Evolutionary conservation across 64 coral and sea anemone species (phyloP), one percentile per base, ranked within the genome.

Genomic region (Astreopora myriophthalma): DNA sequence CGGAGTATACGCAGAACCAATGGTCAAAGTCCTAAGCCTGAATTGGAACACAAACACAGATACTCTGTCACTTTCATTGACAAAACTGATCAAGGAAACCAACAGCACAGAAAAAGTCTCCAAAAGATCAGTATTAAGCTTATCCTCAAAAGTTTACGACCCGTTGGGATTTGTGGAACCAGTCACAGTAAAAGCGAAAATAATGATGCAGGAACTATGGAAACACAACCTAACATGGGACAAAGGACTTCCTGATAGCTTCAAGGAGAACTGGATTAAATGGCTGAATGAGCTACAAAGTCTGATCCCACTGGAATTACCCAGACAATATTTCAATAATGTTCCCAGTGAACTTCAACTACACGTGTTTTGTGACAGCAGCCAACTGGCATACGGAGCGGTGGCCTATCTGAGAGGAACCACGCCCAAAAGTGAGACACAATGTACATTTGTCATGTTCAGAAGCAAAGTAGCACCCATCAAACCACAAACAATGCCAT

Each of bases 311-410:
- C 49, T 76, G 14, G 71, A 76, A 84, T 78, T 93, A 76, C 52
- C 80, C 29, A 91, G 77, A 84, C 89, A 70, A 19, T 83, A 82
- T 64, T 42, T 83, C 37, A 57, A 57, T 12, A 46, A 55, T 9
- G 27, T 33, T 30, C 30, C 29, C 25, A 90, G 52, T 48, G 62
- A 80, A 27, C 32, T 61, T 36, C 78, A 84, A 57, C 80, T 92
- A 67, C 80, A 85, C 32, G 80, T 92, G 34, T 92, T 91, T 48
- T 92, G 89, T 69, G 89, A 92, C 68, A 92, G 89, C 60, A 84
- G 79, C 48, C 40, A 32, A 34, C 64, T 65, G 1, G 90, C 69
- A 57, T 76, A 86, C 36, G 90, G 58, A 36, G 65, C 79, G 20
- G 89, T 91, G 9, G 89, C 80, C 2, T 92, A 86, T 66, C 1